phyloP scores from a whole-genome alignment of 2,888 invertebrate species.

The Nephrocerus scutellatus region DNA sequence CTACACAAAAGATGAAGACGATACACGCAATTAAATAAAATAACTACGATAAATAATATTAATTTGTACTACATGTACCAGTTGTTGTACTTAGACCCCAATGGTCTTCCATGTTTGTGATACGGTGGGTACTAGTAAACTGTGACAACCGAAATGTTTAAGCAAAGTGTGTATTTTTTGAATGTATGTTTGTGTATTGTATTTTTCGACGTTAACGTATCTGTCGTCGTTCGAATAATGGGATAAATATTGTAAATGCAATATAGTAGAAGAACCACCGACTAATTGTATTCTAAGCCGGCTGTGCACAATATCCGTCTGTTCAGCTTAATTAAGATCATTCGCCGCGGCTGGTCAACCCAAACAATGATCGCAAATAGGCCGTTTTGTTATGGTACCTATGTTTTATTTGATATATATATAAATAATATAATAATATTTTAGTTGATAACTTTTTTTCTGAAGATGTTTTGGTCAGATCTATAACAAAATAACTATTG shows the following conservation, averaged over 20 bases:
- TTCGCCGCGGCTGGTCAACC: constrained; percentile 23
- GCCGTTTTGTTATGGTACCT: no score
- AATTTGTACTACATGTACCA: constrained; percentile 40
- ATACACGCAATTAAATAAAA: constrained; percentile 9
- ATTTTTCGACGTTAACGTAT: constrained; percentile 22
- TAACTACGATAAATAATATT: constrained; percentile 9
- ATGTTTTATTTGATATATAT: no score
- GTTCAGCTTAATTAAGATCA: constrained; percentile 23
- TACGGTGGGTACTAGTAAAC: constrained; percentile 27
- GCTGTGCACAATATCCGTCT: constrained; percentile 19
- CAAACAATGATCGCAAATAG: no score
- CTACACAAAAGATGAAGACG: constrained; percentile 8
- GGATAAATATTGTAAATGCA: constrained; percentile 17
- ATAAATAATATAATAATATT: no score
- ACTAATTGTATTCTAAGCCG: constrained; percentile 19
- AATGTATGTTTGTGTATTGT: constrained; percentile 10
- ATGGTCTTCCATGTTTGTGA: constrained; percentile 40
- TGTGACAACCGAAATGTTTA: constrained; percentile 18
- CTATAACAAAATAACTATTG: no score
- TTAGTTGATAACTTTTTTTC: no score
- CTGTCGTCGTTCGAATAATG: constrained; percentile 23
- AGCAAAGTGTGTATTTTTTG: constrained; percentile 12
- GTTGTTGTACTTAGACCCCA: constrained; percentile 48
- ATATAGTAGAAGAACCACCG: constrained; percentile 21
- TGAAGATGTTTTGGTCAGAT: no score